Percentiles rank a stretch among this genome's conserved stretches.
Conservation (phyloP, 2,113 vertebrate genomes). For the Turdus rufiventris region DNA sequence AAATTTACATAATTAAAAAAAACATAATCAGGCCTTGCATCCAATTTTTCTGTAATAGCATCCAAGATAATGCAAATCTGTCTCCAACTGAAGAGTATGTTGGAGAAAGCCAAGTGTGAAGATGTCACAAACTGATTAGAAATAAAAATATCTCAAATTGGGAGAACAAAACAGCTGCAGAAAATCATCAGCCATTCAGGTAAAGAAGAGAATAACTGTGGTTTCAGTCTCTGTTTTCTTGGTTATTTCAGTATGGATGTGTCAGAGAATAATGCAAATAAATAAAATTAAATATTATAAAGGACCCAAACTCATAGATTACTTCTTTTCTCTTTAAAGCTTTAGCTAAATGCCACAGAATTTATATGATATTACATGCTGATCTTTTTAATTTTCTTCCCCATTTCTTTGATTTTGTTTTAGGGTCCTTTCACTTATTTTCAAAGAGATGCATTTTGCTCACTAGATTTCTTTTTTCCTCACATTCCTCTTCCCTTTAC, state of each 20-base stretch:
- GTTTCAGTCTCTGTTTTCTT: neutral
- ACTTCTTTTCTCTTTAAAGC: neutral
- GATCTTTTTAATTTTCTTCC: neutral
- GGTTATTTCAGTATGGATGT: neutral
- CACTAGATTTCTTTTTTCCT: neutral
- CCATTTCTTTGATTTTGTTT: neutral
- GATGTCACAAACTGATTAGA: neutral
- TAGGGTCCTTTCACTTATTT: neutral
- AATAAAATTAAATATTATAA: neutral
- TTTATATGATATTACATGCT: neutral
- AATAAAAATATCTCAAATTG: neutral
- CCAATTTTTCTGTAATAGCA: neutral
- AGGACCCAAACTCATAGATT: fast-evolving
- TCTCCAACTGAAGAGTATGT: neutral
- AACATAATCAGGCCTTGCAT: neutral
- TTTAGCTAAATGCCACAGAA: neutral
- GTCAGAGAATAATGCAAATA: neutral
- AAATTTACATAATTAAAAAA: neutral
- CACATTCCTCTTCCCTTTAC: neutral
- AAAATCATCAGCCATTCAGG: neutral
- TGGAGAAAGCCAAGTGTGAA: neutral
- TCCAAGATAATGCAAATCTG: neutral
- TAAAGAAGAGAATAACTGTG: neutral
- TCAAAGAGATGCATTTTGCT: neutral
- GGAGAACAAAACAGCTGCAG: neutral